A percentile compares a stretch with the other conserved stretches of the same genome.
phyloP scores from a whole-genome alignment of 2,888 invertebrate genomes.

The Sphaeridia pumilis region DNA sequence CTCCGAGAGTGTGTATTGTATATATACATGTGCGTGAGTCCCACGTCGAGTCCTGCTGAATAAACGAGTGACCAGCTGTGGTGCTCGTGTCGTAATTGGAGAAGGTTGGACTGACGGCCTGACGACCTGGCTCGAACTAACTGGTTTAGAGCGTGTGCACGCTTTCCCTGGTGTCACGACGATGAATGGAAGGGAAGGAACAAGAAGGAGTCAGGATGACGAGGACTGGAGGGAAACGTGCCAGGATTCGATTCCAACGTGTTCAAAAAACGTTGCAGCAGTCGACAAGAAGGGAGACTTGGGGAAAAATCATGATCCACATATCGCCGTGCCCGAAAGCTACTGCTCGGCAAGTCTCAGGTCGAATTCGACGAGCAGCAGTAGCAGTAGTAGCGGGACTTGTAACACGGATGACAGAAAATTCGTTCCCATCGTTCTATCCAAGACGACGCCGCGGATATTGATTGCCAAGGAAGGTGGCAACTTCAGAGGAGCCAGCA shows the following conservation, averaged over 20 bases:
- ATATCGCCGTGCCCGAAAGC: conserved; percentile 1
- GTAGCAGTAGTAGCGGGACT: not conserved
- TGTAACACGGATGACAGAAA: not conserved
- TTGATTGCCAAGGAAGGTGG: conserved; percentile 4
- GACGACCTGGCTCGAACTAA: too few relatives aligned
- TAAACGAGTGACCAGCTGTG: too few relatives aligned
- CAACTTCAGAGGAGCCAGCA: not conserved
- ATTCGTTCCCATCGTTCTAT: conserved; percentile 13
- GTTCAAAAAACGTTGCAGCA: not conserved
- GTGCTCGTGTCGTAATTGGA: too few relatives aligned
- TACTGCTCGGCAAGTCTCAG: not conserved
- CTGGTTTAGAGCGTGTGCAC: too few relatives aligned
- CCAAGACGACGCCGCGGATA: conserved; percentile 9
- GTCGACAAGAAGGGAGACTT: not conserved
- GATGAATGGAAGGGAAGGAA: not conserved
- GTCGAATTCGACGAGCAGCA: too few relatives aligned
- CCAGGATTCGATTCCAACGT: not conserved
- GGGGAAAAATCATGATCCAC: not conserved
- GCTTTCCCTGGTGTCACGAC: too few relatives aligned
- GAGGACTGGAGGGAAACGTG: too few relatives aligned
- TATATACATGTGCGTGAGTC: too few relatives aligned
- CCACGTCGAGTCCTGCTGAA: too few relatives aligned
- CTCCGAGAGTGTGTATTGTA: too few relatives aligned
- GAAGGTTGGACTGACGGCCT: too few relatives aligned
- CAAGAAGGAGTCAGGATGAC: too few relatives aligned